Percentiles rank a stretch among this genome's conserved stretches.
phyloP scores from a whole-genome alignment of 2,113 vertebrate species.

The Fulica atra region DNA sequence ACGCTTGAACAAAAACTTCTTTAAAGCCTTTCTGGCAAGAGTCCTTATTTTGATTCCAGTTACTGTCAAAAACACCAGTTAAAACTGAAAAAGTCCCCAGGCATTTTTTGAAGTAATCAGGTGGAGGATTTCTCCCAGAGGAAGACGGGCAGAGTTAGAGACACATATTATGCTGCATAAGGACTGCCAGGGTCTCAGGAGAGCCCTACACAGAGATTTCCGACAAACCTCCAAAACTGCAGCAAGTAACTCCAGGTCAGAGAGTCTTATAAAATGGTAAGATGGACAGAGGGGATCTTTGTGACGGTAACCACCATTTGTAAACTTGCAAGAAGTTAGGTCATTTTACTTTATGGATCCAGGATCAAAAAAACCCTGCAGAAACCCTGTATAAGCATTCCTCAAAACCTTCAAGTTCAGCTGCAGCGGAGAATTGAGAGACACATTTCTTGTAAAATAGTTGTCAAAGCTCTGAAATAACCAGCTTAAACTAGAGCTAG shows the following conservation, averaged over 20 bases:
- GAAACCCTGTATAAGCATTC: background rate
- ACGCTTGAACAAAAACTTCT: conserved; percentile 5
- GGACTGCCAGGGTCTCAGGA: background rate
- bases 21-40: background rate
- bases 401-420: background rate
- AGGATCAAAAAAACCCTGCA: background rate
- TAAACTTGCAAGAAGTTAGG: background rate
- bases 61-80: conserved; percentile 3
- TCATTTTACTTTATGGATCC: background rate
- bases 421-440: background rate
- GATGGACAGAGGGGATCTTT: background rate
- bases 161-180: background rate
- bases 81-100: conserved; percentile 4
- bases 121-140: conserved; percentile 19
- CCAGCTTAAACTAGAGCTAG: background rate
- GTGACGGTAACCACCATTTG: background rate
- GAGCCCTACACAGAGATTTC: background rate
- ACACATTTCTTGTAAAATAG: background rate
- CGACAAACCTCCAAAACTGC: background rate
- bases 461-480: background rate
- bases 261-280: background rate
- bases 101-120: conserved; percentile 21
- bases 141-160: background rate
- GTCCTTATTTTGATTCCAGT: conserved; percentile 20
- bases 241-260: background rate